Conservation (phyloP, 2,113 vertebrate species). For the Rhineura floridana region DNA sequence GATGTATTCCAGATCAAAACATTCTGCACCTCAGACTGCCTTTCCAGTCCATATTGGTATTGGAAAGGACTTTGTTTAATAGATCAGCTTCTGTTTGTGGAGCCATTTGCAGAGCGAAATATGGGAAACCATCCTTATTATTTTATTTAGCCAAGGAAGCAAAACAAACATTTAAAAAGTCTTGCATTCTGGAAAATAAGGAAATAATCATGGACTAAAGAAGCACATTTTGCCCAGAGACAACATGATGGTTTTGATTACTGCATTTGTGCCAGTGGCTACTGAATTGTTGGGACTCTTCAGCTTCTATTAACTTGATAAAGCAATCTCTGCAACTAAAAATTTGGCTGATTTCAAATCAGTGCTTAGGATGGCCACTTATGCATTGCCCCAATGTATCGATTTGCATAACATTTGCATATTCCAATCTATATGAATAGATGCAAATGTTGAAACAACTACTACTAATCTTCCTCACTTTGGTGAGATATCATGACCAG, state of each 20-base stretch:
- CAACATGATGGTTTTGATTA: neutral
- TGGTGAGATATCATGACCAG: no score
- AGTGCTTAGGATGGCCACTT: no score
- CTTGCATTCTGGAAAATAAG: neutral
- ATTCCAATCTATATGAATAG: no score
- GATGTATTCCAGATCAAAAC: neutral
- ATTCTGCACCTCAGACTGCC: neutral
- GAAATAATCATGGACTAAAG: neutral
- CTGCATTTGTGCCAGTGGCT: neutral
- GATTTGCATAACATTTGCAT: no score
- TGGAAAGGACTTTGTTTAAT: conserved; percentile 29
- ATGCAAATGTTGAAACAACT: no score
- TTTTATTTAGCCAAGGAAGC: conserved; percentile 7
- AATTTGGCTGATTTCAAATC: neutral
- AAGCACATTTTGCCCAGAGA: neutral
- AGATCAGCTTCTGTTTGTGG: conserved; percentile 29
- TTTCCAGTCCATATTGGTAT: conserved; percentile 15
- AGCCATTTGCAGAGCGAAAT: conserved; percentile 15
- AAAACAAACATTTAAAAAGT: neutral
- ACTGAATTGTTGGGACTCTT: neutral
- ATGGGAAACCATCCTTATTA: conserved; percentile 7
- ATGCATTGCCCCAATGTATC: no score
- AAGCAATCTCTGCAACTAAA: neutral
- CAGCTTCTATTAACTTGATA: neutral
- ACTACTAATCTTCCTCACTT: neutral